A percentile compares a stretch with the other conserved stretches of the same genome.
Evolutionary conservation across 92 coral and sea anemone genomes (phyloP).

Genomic region (Palythoa grandis): DNA sequence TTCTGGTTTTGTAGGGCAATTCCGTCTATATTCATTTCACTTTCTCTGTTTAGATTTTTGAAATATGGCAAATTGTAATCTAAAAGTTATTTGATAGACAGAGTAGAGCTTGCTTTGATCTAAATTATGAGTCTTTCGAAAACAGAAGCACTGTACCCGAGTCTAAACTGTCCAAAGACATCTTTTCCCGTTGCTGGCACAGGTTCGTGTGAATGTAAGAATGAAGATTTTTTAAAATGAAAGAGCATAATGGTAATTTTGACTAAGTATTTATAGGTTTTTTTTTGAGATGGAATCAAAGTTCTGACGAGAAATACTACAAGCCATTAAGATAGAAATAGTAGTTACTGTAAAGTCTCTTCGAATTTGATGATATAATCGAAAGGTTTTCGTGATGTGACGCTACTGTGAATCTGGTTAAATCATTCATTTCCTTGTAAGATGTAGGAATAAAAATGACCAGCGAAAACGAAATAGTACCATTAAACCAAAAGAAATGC

Average conservation of each 20-base stretch:
- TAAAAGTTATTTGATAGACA: neutral
- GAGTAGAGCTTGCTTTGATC: neutral
- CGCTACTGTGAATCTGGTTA: constrained; percentile 13
- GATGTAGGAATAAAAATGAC: neutral
- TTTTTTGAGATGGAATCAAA: constrained; percentile 22
- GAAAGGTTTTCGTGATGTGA: constrained; percentile 31
- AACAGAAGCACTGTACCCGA: neutral
- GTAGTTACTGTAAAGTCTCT: neutral
- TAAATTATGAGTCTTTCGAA: neutral
- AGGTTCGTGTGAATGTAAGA: neutral
- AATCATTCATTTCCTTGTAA: constrained; percentile 1
- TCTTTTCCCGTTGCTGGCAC: neutral
- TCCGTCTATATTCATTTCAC: neutral
- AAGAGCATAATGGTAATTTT: neutral
- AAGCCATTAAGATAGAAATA: neutral
- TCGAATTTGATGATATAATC: neutral
- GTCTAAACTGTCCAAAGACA: neutral
- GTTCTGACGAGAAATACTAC: neutral
- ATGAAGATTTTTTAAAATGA: neutral
- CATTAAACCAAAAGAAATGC: neutral
- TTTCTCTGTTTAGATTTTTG: neutral
- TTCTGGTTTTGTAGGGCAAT: neutral
- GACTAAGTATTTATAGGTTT: neutral
- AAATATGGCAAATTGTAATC: neutral
- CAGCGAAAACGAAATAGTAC: constrained; percentile 11